phyloP scores from a whole-genome alignment of 2,113 vertebrate species.

The Callochromis pleurospilus region DNA sequence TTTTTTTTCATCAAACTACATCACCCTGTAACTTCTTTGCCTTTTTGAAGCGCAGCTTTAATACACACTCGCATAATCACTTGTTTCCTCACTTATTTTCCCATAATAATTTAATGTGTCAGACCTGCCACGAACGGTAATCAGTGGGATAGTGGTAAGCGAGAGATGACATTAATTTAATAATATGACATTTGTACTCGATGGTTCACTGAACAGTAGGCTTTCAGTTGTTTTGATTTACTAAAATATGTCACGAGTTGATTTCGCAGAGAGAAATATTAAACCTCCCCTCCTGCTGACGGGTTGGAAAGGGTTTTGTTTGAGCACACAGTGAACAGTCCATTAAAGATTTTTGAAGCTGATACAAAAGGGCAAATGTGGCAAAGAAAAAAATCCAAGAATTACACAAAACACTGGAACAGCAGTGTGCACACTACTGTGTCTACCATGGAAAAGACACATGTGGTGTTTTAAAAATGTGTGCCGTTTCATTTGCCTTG shows the following conservation, averaged over 20 bases:
- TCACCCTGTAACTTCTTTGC: neutral
- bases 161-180: neutral
- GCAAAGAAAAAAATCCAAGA: neutral
- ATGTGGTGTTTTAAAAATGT: neutral
- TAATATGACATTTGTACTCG: neutral
- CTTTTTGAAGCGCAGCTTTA: neutral
- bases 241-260: neutral
- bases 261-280: conserved; percentile 1
- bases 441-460: neutral
- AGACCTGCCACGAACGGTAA: neutral
- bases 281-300: neutral
- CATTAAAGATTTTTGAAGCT: conserved; percentile 9
- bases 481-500: neutral
- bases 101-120: neutral
- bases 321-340: neutral
- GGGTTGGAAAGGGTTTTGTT: neutral
- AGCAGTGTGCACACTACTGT: neutral
- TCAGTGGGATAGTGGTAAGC: neutral
- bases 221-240: conserved; percentile 12
- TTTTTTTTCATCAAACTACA: neutral
- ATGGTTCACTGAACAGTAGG: neutral
- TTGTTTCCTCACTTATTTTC: neutral
- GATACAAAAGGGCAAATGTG: neutral
- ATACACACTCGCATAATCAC: neutral
- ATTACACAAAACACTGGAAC: neutral